phyloP scores from a whole-genome alignment of 2,797 vertebrate genomes.

The Melanotaenia pygmaea region DNA sequence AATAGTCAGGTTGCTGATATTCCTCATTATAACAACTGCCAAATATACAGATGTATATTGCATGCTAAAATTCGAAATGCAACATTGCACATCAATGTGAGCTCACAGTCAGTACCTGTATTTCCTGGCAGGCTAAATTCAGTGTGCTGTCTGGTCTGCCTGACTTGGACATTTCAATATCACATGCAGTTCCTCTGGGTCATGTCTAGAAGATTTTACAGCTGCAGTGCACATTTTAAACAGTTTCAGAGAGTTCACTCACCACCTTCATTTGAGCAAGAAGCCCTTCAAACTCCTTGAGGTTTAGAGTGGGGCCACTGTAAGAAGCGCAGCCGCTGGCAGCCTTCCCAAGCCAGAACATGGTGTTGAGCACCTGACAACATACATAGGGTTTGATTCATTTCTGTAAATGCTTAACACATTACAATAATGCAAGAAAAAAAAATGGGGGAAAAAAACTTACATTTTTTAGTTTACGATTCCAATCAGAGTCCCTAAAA shows the following conservation, averaged over 20 bases:
- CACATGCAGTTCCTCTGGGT: background rate
- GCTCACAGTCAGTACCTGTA: background rate
- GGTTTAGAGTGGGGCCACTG: conserved; percentile 89
- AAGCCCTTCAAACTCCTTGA: conserved; percentile 96
- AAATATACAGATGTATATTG: background rate
- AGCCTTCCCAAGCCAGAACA: conserved; percentile 97
- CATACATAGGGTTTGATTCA: background rate
- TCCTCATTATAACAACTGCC: background rate
- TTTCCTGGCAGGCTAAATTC: background rate
- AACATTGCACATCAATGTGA: background rate
- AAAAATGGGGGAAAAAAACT: conserved; percentile 68
- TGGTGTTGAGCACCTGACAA: conserved; percentile 93
- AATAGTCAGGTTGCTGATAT: background rate
- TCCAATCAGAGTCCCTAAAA: conserved; percentile 88
- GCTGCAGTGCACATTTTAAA: background rate
- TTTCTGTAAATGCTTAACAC: conserved; percentile 5
- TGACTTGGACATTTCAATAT: background rate
- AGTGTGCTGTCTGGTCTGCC: background rate
- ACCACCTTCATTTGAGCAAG: conserved; percentile 95
- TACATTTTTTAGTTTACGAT: conserved; percentile 96
- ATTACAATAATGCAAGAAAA: background rate
- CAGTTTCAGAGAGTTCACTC: conserved; percentile 51
- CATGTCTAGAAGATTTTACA: background rate
- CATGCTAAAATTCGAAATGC: background rate
- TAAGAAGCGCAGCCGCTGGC: conserved; percentile 88